These are phyloP conservation scores for Apantesis nais DNA, from an alignment of 2,888 invertebrate species.

Conservation along the genomic window DNA sequence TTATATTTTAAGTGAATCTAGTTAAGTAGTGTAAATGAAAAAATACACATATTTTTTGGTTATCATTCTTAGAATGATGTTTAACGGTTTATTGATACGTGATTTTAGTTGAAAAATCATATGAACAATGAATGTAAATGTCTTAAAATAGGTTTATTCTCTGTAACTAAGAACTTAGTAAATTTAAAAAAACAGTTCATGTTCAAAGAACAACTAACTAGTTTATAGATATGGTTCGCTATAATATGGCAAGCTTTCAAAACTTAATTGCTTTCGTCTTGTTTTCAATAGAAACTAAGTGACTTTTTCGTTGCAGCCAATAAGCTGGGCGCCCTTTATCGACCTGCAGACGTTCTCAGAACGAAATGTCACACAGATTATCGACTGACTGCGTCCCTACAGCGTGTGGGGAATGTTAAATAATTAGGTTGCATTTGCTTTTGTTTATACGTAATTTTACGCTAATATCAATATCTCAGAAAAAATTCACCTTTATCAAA, in stretches of 20 bases:
- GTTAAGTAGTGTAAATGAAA: too few relatives aligned
- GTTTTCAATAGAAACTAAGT: constrained; percentile 54
- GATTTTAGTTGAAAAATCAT: too few relatives aligned
- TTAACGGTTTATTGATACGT: too few relatives aligned
- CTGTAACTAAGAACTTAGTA: background rate
- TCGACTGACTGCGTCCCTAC: constrained; percentile 64
- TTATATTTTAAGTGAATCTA: too few relatives aligned
- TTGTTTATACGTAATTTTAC: constrained; percentile 10
- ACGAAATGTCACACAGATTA: constrained; percentile 72
- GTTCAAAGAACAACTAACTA: constrained; percentile 14
- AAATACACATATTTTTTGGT: too few relatives aligned
- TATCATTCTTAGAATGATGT: too few relatives aligned
- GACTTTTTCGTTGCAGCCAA: constrained; percentile 60
- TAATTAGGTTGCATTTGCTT: constrained; percentile 51
- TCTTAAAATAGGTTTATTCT: background rate
- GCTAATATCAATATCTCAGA: background rate
- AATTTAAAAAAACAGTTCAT: background rate
- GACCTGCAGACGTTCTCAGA: constrained; percentile 73
- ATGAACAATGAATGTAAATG: too few relatives aligned
- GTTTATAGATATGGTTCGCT: constrained; percentile 24
- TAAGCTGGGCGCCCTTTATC: constrained; percentile 60
- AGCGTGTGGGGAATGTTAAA: constrained; percentile 60
- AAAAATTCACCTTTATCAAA: too few relatives aligned
- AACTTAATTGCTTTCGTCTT: constrained; percentile 56
- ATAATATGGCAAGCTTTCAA: constrained; percentile 46